Evolutionary conservation across 2,113 vertebrate species (phyloP), one percentile per base, ranked within the genome.

Genomic region (Malaclemys terrapin): DNA sequence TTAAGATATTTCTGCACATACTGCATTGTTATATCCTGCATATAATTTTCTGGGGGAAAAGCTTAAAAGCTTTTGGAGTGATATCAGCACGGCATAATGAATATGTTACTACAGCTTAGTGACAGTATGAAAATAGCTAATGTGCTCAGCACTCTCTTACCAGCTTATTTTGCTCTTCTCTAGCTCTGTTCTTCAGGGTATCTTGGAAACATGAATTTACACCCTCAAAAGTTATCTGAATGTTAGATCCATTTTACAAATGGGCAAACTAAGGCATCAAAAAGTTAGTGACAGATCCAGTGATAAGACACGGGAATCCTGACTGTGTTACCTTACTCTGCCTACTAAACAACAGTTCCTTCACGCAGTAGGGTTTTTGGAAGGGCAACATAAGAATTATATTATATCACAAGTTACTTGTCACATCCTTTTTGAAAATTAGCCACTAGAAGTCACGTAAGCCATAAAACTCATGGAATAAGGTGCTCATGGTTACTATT

Each of bases 1-100:
- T 94, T 89, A 22, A 76, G 22, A 89, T 96, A 69, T 9, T 94
- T 95, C 82, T 96, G 53, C 88, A 96, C 29, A 50, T 85, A 65
- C 56, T 13, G 10, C 20, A 8, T 54, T 53, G 11, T 38, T 85
- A 49, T 45, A 78, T 16, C 38, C 27, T 52, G 24, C 69, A 31
- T 85, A 42, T 29, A 6, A 59, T 87, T 91, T 78, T 95, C 76
- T 97, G 56, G 8, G 1, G 1, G 84, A 62, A 13, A 6, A 79
- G 2, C 79, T 65, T 88, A 81, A 14, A 75, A 90, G 10, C 0
- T 49, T 84, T 84, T 87, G 72, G 57, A 10, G 10, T 91, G 50
- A 83, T 4, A n/a, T 1, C 11, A 72, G 19, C 19, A 49, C 10
- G 88, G 20, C 53, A 47, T 65, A 62, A 92, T 8, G 52, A 91